Percentiles rank a stretch among this genome's conserved stretches.
Evolutionary conservation across 2,888 invertebrate genomes (phyloP).

Genomic region (Caenorhabditis sp.): DNA sequence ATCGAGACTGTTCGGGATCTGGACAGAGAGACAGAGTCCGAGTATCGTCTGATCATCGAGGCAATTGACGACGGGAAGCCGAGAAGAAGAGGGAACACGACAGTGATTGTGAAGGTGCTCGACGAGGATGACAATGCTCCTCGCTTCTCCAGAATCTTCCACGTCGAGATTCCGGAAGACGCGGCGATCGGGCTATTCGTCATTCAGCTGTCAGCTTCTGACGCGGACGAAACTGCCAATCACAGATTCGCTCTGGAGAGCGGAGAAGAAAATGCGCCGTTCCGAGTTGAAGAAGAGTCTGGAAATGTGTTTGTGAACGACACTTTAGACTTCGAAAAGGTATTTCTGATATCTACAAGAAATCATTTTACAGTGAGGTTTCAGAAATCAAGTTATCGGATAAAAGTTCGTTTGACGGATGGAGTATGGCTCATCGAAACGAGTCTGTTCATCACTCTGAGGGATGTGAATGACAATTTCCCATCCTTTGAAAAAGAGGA

Average conservation of each 20-base stretch:
- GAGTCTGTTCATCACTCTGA: conserved; percentile 87
- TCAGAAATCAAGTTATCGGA: conserved; percentile 59
- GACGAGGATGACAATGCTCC: conserved; percentile 97
- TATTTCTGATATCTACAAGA: too few relatives aligned
- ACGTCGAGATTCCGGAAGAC: conserved; percentile 65
- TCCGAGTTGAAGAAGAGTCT: conserved; percentile 49
- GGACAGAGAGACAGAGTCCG: conserved; percentile 58
- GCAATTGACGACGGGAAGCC: conserved; percentile 88
- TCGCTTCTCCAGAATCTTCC: conserved; percentile 82
- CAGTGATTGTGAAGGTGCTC: conserved; percentile 81
- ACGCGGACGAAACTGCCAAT: conserved; percentile 56
- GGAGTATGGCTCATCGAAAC: conserved; percentile 80
- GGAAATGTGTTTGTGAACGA: conserved; percentile 57
- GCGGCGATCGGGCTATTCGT: conserved; percentile 43
- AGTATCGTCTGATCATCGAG: conserved; percentile 89
- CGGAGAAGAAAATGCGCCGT: conserved; percentile 19
- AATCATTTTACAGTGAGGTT: too few relatives aligned
- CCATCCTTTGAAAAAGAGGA: conserved; percentile 85
- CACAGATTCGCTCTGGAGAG: conserved; percentile 58
- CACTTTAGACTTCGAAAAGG: conserved; percentile 61
- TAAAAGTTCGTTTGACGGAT: conserved; percentile 66
- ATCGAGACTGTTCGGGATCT: conserved; percentile 47
- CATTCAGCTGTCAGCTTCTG: conserved; percentile 58
- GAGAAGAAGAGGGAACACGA: conserved; percentile 79
- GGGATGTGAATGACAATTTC: conserved; percentile 94